Evolutionary conservation across 2,797 vertebrate species (phyloP).

Genomic region (Spheniscus humboldti): DNA sequence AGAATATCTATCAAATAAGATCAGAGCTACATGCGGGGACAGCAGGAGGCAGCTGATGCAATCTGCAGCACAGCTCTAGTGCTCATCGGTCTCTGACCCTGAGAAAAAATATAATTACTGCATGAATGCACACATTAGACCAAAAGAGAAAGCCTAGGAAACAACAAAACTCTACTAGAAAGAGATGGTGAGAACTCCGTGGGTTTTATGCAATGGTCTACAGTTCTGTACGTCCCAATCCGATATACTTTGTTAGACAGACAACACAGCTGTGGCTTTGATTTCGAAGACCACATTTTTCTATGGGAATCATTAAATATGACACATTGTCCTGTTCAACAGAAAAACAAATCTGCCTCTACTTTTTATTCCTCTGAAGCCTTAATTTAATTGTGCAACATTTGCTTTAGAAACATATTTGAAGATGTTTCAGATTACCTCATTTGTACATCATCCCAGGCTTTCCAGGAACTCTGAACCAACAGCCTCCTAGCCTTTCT

Average conservation of each 20-base stretch:
- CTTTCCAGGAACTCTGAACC: conserved; percentile 45
- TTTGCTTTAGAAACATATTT: conserved; percentile 9
- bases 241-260: neutral
- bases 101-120: neutral
- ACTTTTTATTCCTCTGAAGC: neutral
- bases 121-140: neutral
- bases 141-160: neutral
- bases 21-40: neutral
- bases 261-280: neutral
- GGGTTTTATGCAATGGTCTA: neutral
- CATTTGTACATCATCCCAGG: conserved; percentile 11
- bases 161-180: neutral
- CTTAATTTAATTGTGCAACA: conserved; percentile 36
- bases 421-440: conserved; percentile 30
- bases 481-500: neutral
- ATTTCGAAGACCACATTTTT: neutral
- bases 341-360: conserved; percentile 1
- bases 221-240: neutral
- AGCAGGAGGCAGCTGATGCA: conserved; percentile 31
- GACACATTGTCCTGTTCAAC: neutral
- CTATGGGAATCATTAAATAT: neutral
- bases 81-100: neutral
- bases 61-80: conserved; percentile 19
- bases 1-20: neutral
- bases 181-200: neutral